Conservation (phyloP, 2,113 vertebrate genomes). For the Mugil cephalus region DNA sequence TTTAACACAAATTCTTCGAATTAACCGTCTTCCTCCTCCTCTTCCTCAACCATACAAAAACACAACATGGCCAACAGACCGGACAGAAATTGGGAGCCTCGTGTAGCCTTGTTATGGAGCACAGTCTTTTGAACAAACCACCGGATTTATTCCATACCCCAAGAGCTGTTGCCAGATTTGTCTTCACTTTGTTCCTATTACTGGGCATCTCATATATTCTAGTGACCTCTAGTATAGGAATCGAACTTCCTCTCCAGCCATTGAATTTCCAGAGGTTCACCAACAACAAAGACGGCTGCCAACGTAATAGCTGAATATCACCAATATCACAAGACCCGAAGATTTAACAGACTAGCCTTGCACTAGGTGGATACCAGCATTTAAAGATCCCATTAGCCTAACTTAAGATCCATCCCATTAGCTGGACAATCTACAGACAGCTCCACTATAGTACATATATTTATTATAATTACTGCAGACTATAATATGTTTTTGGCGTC, state of each 20-base stretch:
- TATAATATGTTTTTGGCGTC: too few species aligned
- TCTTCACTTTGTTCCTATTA: constrained; percentile 54
- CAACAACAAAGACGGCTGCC: constrained; percentile 22
- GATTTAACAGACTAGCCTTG: not conserved
- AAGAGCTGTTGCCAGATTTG: constrained; percentile 54
- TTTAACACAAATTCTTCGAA: constrained; percentile 60
- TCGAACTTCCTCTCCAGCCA: constrained; percentile 3
- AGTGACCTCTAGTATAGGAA: not conserved
- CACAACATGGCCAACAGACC: constrained; percentile 42
- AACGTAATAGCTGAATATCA: constrained; percentile 19
- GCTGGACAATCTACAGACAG: too few species aligned
- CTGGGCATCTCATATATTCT: not conserved
- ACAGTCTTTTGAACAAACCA: constrained; percentile 44
- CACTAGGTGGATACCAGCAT: not conserved
- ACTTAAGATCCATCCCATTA: too few species aligned
- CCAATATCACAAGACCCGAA: not conserved
- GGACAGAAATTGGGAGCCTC: constrained; percentile 68
- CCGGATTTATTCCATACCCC: constrained; percentile 38
- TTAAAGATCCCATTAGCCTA: too few species aligned
- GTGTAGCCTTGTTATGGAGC: constrained; percentile 46
- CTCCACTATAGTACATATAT: too few species aligned
- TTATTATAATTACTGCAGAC: too few species aligned
- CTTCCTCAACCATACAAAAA: constrained; percentile 53
- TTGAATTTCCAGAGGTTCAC: constrained; percentile 27
- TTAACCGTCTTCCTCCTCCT: constrained; percentile 42